Base-by-base conservation (phyloP, 2,113 vertebrate species). In the Boleophthalmus pectinirostris region DNA sequence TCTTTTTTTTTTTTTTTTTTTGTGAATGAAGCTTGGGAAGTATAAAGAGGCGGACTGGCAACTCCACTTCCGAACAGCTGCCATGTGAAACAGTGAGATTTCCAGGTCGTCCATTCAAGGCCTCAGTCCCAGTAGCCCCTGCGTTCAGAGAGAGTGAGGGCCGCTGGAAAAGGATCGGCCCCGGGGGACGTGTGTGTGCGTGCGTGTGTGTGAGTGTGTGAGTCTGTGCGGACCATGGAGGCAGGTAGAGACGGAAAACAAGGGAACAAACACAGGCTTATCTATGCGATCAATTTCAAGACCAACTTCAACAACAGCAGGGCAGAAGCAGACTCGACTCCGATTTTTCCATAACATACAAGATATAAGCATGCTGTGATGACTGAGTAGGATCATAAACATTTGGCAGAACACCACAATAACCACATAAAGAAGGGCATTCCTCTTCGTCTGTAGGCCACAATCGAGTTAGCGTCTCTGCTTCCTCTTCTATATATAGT, bases 101-200 rank as follows among this genome's bases (percentile, higher is more conserved):
- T 94, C 92, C 92, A 93, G 91, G 84, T 91, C 82, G 86, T 80
- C 90, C 86, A 92, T 91, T 90, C 90, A 93, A 66, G 49, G 68
- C 67, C 70, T 47, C 80, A 86, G 93, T 86, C 80, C 90, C 69
- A 24, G 82, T 93, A 90, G 88, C 78, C 56, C 25, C 72, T 6
- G 84, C 45, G 77, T 81, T 67, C 70, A 73, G 84, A 89, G 81
- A 83, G 82, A 79, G 89, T 67, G 82, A 88, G 83, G 85, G 88
- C 85, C 82, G 72, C 85, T 79, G 84, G 84, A 88, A 88, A 90
- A 93, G 79, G 80, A 91, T 91, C 81, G 75, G 71, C 82, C 88
- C 87, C 89, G 9, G 54, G 90, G 89, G 92, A 87, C 56, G 58
- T 14, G 60, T 67, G 63, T 69, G 69, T 69, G 69, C 68, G 64